Percentiles rank a stretch among this genome's conserved stretches.
Evolutionary conservation across 2,888 invertebrate species (phyloP).

Genomic region (Isoperla grammatica): DNA sequence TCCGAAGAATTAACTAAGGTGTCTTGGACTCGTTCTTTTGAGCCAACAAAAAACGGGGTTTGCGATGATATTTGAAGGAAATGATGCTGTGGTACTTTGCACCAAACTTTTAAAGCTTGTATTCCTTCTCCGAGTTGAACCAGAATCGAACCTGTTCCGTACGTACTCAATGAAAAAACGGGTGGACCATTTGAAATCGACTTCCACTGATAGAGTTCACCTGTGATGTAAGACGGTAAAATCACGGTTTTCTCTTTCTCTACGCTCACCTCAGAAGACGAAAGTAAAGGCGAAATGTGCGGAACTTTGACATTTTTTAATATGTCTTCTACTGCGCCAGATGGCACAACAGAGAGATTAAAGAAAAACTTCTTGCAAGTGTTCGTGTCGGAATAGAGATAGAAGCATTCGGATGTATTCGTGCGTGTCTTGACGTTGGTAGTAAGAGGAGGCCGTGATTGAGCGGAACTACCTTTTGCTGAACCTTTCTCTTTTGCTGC

Average conservation of each 20-base stretch:
- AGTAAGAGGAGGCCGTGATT: too few species aligned
- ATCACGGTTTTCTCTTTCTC: too few species aligned
- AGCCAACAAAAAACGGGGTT: not conserved
- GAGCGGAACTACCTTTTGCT: too few species aligned
- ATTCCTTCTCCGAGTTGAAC: constrained; percentile 16
- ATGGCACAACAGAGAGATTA: not conserved
- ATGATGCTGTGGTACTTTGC: constrained; percentile 7
- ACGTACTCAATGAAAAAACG: not conserved
- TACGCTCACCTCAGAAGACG: too few species aligned
- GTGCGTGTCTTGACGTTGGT: not conserved
- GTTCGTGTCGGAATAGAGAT: not conserved
- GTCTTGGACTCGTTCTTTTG: not conserved
- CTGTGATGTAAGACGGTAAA: not conserved
- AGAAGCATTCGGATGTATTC: not conserved
- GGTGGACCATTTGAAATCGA: not conserved
- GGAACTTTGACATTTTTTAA: too few species aligned
- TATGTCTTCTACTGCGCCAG: not conserved
- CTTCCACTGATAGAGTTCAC: not conserved
- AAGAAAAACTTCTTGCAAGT: constrained; percentile 11
- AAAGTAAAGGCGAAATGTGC: too few species aligned
- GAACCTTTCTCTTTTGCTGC: not conserved
- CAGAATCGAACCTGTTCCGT: constrained; percentile 4
- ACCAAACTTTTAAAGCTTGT: constrained; percentile 5
- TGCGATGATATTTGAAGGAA: constrained; percentile 8
- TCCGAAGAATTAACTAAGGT: not conserved